Evolutionary conservation across 2,113 vertebrate species (phyloP).

Genomic region (Nycticebus coucang): DNA sequence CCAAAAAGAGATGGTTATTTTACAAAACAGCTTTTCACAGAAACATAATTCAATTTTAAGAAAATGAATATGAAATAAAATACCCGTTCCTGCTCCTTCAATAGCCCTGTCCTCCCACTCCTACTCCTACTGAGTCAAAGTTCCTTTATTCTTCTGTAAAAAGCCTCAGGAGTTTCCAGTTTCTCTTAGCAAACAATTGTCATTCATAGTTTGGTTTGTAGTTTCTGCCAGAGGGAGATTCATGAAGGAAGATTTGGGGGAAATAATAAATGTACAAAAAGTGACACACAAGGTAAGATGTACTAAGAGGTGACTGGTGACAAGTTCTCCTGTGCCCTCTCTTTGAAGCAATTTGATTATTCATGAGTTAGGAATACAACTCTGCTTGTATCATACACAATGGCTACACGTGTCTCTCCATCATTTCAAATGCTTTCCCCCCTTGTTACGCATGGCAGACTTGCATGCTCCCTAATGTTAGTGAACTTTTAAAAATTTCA

Average conservation of each 20-base stretch:
- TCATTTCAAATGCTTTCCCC: neutral
- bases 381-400: neutral
- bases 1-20: slow-evolving; percentile 63
- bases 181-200: slow-evolving; percentile 46
- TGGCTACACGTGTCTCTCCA: neutral
- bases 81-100: slow-evolving; percentile 56
- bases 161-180: slow-evolving; percentile 38
- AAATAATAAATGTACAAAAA: slow-evolving; percentile 7
- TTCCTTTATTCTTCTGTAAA: neutral
- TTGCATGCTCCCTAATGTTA: neutral
- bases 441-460: neutral
- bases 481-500: neutral
- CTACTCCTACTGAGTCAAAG: neutral
- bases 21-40: slow-evolving; percentile 60
- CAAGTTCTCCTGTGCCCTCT: neutral
- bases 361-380: neutral
- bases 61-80: slow-evolving; percentile 63
- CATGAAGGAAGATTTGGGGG: neutral
- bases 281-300: neutral
- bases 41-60: slow-evolving; percentile 66
- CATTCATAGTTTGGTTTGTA: slow-evolving; percentile 55
- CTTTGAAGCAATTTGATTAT: neutral
- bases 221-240: slow-evolving; percentile 40
- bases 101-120: slow-evolving; percentile 9
- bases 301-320: neutral